Evolutionary conservation across 2,888 invertebrate species (phyloP).

Genomic region (Nemurella pictetii): DNA sequence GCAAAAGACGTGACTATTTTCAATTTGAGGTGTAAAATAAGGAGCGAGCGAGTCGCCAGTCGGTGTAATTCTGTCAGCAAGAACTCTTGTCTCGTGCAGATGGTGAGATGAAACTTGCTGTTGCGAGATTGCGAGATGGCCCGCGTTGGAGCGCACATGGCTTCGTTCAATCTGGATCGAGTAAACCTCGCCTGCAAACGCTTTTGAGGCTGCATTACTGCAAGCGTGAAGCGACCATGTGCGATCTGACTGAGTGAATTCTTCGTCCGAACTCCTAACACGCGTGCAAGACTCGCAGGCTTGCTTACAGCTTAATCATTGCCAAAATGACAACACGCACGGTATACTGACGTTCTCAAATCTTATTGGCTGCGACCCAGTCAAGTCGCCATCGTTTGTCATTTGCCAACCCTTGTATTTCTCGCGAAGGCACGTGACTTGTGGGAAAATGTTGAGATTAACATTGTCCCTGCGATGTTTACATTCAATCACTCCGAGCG

Average conservation of each 20-base stretch:
- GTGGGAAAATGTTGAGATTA: background rate
- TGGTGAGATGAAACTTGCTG: background rate
- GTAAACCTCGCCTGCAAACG: slow-evolving; percentile 4
- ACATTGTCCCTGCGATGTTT: slow-evolving; percentile 20
- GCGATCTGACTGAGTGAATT: background rate
- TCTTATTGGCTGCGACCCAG: background rate
- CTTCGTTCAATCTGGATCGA: background rate
- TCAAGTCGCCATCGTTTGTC: no score
- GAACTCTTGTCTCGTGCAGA: no score
- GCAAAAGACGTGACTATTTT: no score
- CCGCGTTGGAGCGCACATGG: background rate
- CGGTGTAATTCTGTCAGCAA: no score
- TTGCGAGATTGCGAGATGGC: background rate
- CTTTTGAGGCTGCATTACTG: no score
- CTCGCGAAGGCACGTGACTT: background rate
- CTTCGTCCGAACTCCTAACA: background rate
- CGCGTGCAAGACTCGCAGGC: background rate
- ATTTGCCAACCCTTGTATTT: background rate
- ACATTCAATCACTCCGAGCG: slow-evolving; percentile 18
- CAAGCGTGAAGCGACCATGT: no score
- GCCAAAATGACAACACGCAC: background rate
- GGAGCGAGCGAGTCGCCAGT: no score
- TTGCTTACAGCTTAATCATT: background rate
- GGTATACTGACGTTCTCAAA: background rate
- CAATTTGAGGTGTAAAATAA: no score